Evolutionary conservation across 2,797 vertebrate genomes (phyloP).

Genomic region (Aldrovandia affinis): DNA sequence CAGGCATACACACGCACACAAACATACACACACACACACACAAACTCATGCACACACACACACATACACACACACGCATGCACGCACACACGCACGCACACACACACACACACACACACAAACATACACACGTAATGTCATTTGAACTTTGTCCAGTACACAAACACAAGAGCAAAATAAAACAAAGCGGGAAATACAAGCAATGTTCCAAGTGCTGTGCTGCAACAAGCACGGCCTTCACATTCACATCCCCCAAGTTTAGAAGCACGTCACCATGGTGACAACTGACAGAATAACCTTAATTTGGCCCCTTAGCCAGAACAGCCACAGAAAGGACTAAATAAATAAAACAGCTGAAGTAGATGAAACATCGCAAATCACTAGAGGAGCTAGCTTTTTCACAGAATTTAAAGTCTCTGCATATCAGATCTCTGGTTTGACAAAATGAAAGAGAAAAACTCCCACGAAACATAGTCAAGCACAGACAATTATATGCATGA

Average conservation of each 20-base stretch:
- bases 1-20: no score
- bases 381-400: neutral
- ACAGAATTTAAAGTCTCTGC: neutral
- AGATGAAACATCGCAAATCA: neutral
- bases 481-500: neutral
- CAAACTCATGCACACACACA: no score
- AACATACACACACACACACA: no score
- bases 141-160: constrained; percentile 22
- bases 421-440: neutral
- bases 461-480: neutral
- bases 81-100: neutral
- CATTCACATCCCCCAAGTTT: constrained; percentile 64
- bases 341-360: constrained; percentile 44
- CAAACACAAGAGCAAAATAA: constrained; percentile 31
- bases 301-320: constrained; percentile 55
- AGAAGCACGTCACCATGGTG: constrained; percentile 77
- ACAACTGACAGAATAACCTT: constrained; percentile 68
- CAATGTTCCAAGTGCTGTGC: constrained; percentile 52
- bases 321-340: constrained; percentile 53
- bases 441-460: neutral
- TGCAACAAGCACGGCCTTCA: constrained; percentile 63
- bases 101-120: no score
- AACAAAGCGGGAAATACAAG: constrained; percentile 63
- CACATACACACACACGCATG: constrained; percentile 17
- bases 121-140: constrained; percentile 6